Percentiles rank a stretch among this genome's conserved stretches.
Evolutionary conservation across 92 coral and sea anemone species (phyloP).

Genomic region (Parazoanthus darwini): DNA sequence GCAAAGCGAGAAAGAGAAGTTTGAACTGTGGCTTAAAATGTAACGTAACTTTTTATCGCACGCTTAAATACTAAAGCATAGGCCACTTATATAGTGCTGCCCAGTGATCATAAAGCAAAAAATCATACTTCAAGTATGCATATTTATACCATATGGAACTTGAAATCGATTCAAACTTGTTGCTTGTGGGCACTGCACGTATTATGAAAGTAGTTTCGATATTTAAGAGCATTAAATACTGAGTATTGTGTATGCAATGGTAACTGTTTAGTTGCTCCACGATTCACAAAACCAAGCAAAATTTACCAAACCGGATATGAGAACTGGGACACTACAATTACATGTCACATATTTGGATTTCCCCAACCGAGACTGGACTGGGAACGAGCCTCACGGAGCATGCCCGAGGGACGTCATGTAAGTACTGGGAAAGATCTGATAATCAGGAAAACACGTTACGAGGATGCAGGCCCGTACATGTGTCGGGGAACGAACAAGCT

Average conservation of each 20-base stretch:
- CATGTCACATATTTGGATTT: conserved; percentile 71
- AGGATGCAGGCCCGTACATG: conserved; percentile 72
- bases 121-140: no score
- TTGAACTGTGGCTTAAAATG: no score
- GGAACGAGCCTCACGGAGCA: conserved; percentile 59
- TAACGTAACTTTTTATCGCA: no score
- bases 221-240: background rate
- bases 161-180: no score
- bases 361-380: conserved; percentile 66
- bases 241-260: background rate
- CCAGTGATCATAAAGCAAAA: no score
- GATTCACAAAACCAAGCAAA: conserved; percentile 53
- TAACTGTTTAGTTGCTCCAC: conserved; percentile 56
- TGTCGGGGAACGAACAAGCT: conserved; percentile 65
- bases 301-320: conserved; percentile 66
- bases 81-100: no score
- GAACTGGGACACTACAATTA: conserved; percentile 71
- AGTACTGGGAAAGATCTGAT: conserved; percentile 58
- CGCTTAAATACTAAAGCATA: no score
- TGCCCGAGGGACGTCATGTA: conserved; percentile 63
- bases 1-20: no score
- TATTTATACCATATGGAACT: no score
- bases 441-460: conserved; percentile 41
- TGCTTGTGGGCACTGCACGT: no score
- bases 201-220: background rate